These are phyloP conservation scores for Lamprologus ornatipinnis DNA, from an alignment of 2,113 vertebrate species.

Conservation along the genomic window DNA sequence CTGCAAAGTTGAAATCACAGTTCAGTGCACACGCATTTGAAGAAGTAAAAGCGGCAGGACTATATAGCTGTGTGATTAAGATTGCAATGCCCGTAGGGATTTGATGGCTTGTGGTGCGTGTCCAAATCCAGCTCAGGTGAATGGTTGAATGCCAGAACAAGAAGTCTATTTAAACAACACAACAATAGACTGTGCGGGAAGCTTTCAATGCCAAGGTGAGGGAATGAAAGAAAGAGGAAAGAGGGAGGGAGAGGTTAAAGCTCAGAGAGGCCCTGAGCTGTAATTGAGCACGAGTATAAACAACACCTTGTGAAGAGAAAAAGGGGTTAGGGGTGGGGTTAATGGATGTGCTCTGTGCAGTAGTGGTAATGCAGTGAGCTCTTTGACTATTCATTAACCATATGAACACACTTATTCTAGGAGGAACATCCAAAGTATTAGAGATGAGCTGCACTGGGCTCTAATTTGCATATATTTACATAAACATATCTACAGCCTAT, in stretches of 20 bases:
- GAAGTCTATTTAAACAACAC: constrained; percentile 24
- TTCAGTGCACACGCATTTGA: background rate
- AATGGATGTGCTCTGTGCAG: constrained; percentile 7
- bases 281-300: constrained; percentile 17
- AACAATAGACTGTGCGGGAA: background rate
- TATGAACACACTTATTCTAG: background rate
- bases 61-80: background rate
- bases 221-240: background rate
- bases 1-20: background rate
- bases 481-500: background rate
- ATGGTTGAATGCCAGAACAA: constrained; percentile 1
- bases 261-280: background rate
- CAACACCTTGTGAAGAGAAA: constrained; percentile 10
- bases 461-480: background rate
- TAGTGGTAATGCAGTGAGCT: background rate
- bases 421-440: background rate
- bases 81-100: constrained; percentile 7
- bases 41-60: background rate
- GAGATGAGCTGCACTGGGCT: background rate
- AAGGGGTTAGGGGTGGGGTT: background rate
- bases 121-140: constrained; percentile 23
- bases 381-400: constrained; percentile 5
- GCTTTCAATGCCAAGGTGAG: background rate
- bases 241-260: background rate
- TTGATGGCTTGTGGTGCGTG: background rate